Base-by-base conservation (phyloP, 2,113 vertebrate genomes). In the Coptodon bakossiorum region DNA sequence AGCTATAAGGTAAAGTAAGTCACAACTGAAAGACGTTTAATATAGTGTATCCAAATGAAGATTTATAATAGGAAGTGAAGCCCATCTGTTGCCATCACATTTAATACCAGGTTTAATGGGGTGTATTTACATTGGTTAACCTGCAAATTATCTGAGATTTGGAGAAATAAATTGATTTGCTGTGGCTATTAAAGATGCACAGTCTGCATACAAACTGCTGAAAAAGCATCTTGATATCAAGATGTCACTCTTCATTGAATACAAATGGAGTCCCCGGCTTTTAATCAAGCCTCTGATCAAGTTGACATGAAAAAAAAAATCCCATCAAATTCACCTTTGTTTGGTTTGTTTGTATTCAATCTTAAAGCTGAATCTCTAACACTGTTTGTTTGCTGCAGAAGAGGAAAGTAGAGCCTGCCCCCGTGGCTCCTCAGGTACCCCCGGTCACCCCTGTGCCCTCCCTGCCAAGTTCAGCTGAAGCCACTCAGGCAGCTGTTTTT, bases 351-450 rank as follows among this genome's bases (percentile, higher is more conserved):
- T 81, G 8, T 19, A 2, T 8, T 76, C 2, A 14, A 8, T 68
- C 81, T 81, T 88, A 2, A 82, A 85, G 52, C 52, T 19, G 13
- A 43, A 78, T 87, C 9, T 87, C 81, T 91, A 80, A 92, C 16
- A 43, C 11, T 3, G 11, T 88, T 53, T 95, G 43, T 94, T 79
- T 80, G 88, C 93, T 92, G 80, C 97, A 98, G 98, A 98, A 98
- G 93, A 97, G 98, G 92, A 98, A 98, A 94, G 97, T 97, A 81
- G 98, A 98, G 78, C 89, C 97, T 6, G 97, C 97, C 53, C 97
- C 98, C 13, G 66, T 97, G 90, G 95, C 92, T 13, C 93, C 95
- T 63, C 97, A 97, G 91, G 96, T 95, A 80, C 86, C 96, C 14
- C 97, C 97, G 4, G 97, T 95, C 29, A 96, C 96, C 52, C 97